These are phyloP conservation scores for Balaeniceps rex DNA, from an alignment of 2,113 vertebrate genomes.

Conservation along the genomic window DNA sequence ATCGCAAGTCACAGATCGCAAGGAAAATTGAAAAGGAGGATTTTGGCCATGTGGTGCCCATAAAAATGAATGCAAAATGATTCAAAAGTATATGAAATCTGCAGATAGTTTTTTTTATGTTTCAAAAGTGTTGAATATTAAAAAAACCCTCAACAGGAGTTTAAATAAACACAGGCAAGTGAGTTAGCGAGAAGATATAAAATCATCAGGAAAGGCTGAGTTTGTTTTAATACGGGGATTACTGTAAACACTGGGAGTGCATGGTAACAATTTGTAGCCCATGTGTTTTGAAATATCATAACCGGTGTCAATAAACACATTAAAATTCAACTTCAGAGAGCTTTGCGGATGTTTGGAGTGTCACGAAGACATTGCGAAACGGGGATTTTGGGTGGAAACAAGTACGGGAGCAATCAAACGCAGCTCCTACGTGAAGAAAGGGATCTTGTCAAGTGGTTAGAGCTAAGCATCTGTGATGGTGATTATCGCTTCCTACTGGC, in stretches of 20 bases:
- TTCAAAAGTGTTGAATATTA: neutral
- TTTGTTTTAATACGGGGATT: slow-evolving; percentile 67
- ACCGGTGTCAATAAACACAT: slow-evolving; percentile 73
- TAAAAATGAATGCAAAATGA: neutral
- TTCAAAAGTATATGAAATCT: neutral
- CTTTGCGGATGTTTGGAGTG: slow-evolving; percentile 63
- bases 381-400: neutral
- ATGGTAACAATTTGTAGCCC: slow-evolving; percentile 73
- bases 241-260: slow-evolving; percentile 62
- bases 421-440: slow-evolving; percentile 1
- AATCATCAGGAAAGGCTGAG: slow-evolving; percentile 57
- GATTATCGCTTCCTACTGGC: neutral
- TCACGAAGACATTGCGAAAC: neutral
- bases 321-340: slow-evolving; percentile 71
- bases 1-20: neutral
- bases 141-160: neutral
- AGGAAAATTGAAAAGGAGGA: neutral
- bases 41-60: neutral
- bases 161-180: slow-evolving; percentile 42
- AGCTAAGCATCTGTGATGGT: slow-evolving; percentile 41
- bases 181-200: slow-evolving; percentile 53
- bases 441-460: slow-evolving; percentile 34
- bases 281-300: slow-evolving; percentile 68
- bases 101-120: neutral
- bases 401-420: slow-evolving; percentile 25